Evolutionary conservation across 2,797 vertebrate species (phyloP).

Genomic region (Tenualosa ilisha): DNA sequence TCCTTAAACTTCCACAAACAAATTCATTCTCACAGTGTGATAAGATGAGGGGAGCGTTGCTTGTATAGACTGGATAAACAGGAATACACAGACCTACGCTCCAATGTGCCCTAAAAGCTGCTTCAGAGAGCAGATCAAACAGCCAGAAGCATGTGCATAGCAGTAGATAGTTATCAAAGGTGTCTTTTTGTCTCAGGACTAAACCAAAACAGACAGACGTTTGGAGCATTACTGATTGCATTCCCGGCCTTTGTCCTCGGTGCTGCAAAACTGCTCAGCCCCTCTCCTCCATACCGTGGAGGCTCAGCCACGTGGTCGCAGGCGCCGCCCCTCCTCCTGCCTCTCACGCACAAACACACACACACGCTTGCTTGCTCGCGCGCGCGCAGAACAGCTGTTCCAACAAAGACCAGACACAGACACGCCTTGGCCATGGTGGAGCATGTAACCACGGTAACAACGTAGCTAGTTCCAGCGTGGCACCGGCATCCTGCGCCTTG

Average conservation of each 20-base stretch:
- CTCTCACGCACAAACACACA: conserved; percentile 25
- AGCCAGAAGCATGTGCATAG: not conserved
- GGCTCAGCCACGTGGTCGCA: conserved; percentile 28
- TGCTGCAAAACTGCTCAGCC: conserved; percentile 1
- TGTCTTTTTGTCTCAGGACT: not conserved
- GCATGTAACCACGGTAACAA: conserved; percentile 21
- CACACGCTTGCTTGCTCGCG: not conserved
- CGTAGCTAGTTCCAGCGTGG: not conserved
- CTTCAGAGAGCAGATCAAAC: not conserved
- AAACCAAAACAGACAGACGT: not conserved
- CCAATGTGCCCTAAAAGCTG: not conserved
- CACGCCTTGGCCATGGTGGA: conserved; percentile 32
- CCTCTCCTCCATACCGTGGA: conserved; percentile 19
- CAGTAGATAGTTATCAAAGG: not conserved
- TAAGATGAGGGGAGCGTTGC: not conserved
- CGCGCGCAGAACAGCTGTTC: conserved; percentile 59
- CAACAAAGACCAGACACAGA: conserved; percentile 59
- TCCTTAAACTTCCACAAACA: not conserved
- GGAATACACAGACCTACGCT: not conserved
- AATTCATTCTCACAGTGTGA: not conserved
- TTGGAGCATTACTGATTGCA: not conserved
- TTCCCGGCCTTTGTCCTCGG: not conserved
- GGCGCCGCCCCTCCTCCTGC: conserved; percentile 41
- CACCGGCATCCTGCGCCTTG: not conserved
- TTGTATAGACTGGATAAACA: not conserved